Percentiles rank a stretch among this genome's conserved stretches.
phyloP scores from a whole-genome alignment of 2,888 invertebrate species.

The Pachymerium ferrugineum region DNA sequence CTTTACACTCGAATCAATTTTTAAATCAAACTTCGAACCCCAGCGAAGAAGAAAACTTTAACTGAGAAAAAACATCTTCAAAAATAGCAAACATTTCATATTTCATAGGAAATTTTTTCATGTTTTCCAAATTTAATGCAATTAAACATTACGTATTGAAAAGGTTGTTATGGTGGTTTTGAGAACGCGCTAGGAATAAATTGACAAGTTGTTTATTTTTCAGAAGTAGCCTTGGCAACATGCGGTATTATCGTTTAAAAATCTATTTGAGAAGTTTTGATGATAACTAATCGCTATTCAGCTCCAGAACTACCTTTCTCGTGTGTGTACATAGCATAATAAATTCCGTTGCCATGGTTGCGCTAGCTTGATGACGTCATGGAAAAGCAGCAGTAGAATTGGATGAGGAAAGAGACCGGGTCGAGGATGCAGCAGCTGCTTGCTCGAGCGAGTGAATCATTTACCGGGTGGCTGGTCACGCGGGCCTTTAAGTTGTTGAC shows the following conservation, averaged over 20 bases:
- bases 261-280: conserved; percentile 24
- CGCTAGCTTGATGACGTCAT: not conserved
- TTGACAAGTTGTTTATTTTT: not conserved
- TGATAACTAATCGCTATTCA: conserved; percentile 22
- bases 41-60: no score
- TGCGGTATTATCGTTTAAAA: not conserved
- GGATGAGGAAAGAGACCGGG: conserved; percentile 7
- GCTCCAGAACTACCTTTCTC: conserved; percentile 5
- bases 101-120: not conserved
- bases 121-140: not conserved
- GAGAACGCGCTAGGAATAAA: not conserved
- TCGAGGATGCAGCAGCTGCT: conserved; percentile 22
- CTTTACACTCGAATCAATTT: not conserved
- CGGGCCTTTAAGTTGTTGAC: conserved; percentile 27
- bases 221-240: conserved; percentile 10
- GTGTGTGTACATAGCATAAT: conserved; percentile 21
- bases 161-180: no score
- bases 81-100: no score
- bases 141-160: not conserved
- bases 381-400: conserved; percentile 16
- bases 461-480: conserved; percentile 22
- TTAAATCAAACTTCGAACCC: not conserved
- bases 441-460: conserved; percentile 17
- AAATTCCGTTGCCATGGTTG: conserved; percentile 17
- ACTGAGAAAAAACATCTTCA: no score